Evolutionary conservation across 2,113 vertebrate species (phyloP).

Genomic region (Oreochromis tanganicae): DNA sequence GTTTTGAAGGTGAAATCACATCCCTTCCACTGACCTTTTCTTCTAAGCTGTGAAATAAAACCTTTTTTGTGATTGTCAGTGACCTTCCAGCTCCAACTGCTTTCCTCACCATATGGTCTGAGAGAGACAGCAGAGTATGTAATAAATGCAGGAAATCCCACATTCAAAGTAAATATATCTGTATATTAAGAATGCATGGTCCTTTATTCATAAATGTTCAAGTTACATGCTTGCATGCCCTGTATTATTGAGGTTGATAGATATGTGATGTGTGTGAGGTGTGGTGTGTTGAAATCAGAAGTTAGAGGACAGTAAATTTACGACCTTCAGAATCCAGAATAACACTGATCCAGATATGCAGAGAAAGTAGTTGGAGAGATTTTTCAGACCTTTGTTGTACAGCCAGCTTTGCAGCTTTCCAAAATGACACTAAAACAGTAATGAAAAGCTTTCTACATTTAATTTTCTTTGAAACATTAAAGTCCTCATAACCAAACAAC

Average conservation of each 20-base stretch:
- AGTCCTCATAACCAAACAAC: accelerated
- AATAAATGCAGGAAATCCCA: background rate
- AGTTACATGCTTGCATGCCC: background rate
- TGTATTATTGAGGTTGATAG: background rate
- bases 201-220: background rate
- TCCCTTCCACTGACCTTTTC: background rate
- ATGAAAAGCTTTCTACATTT: background rate
- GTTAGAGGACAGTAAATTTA: conserved; percentile 40
- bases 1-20: background rate
- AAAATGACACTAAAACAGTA: background rate
- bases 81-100: background rate
- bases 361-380: background rate
- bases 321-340: conserved; percentile 1
- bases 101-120: background rate
- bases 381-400: background rate
- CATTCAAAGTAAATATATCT: background rate
- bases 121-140: background rate
- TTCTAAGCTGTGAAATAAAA: background rate
- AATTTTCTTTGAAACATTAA: background rate
- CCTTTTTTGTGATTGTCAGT: background rate
- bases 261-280: background rate
- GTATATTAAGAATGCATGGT: background rate
- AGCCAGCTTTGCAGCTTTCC: background rate
- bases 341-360: background rate
- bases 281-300: conserved; percentile 1